These are phyloP conservation scores for Oscheius sp. DNA, from an alignment of 2,888 invertebrate genomes.

Conservation along the genomic window DNA sequence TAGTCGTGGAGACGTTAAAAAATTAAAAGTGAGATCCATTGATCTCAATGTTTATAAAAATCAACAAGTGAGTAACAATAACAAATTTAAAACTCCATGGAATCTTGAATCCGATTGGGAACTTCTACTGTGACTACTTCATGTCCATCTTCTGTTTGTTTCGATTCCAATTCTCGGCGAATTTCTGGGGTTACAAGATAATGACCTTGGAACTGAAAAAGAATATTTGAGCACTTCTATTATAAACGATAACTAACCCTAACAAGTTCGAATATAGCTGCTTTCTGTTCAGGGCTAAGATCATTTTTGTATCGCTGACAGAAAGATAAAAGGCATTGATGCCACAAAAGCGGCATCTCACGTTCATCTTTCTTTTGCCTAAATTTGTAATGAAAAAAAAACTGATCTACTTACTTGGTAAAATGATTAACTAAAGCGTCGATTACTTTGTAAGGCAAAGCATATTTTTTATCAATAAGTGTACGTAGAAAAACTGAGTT, in stretches of 20 bases:
- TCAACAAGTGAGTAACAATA: slow-evolving; percentile 5
- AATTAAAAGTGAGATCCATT: background rate
- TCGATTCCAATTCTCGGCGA: slow-evolving; percentile 85
- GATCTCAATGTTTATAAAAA: background rate
- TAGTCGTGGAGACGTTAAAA: too few species aligned
- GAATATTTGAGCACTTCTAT: slow-evolving; percentile 4
- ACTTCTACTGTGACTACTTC: slow-evolving; percentile 49
- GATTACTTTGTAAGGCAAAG: slow-evolving; percentile 91
- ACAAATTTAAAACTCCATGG: slow-evolving; percentile 53
- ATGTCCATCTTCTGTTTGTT: slow-evolving; percentile 77
- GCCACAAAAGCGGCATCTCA: slow-evolving; percentile 94
- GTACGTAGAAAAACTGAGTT: slow-evolving; percentile 93
- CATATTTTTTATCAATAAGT: slow-evolving; percentile 96
- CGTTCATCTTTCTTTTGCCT: slow-evolving; percentile 87
- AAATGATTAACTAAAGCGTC: slow-evolving; percentile 95
- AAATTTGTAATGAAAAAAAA: slow-evolving; percentile 26
- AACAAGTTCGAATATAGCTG: slow-evolving; percentile 85
- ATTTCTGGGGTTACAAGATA: slow-evolving; percentile 84
- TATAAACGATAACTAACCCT: slow-evolving; percentile 43
- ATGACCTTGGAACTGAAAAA: slow-evolving; percentile 77
- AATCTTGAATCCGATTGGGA: slow-evolving; percentile 44
- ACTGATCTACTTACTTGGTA: slow-evolving; percentile 79
- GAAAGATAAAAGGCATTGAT: slow-evolving; percentile 92
- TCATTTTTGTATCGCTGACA: slow-evolving; percentile 94
- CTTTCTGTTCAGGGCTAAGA: slow-evolving; percentile 90